A percentile compares a stretch with the other conserved stretches of the same genome.
These are phyloP conservation scores for Boleophthalmus pectinirostris DNA, from an alignment of 2,113 vertebrate species.

Conservation along the genomic window DNA sequence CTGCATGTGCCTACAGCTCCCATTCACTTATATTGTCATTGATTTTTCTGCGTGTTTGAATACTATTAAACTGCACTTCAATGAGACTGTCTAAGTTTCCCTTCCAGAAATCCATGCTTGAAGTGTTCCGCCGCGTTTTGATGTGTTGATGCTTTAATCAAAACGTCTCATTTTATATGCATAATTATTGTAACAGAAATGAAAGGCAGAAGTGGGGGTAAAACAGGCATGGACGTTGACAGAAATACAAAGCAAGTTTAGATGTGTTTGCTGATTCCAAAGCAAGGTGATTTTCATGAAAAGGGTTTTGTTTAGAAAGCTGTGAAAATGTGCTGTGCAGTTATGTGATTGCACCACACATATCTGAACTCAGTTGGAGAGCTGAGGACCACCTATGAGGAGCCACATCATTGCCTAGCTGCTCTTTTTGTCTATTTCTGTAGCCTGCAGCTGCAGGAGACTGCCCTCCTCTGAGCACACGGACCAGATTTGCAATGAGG, in stretches of 20 bases:
- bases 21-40: conserved; percentile 25
- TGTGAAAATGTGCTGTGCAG: conserved; percentile 55
- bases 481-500: conserved; percentile 48
- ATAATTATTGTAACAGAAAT: conserved; percentile 61
- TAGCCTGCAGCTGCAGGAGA: conserved; percentile 20
- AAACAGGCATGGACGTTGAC: conserved; percentile 45
- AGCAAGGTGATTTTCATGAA: conserved; percentile 14
- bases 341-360: conserved; percentile 45
- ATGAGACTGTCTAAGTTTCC: conserved; percentile 37
- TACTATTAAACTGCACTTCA: conserved; percentile 62
- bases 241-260: conserved; percentile 49
- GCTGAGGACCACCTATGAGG: conserved; percentile 42
- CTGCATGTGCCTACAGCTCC: conserved; percentile 21
- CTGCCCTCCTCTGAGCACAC: conserved; percentile 38
- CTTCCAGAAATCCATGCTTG: conserved; percentile 38
- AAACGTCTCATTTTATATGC: conserved; percentile 53
- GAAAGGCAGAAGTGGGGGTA: conserved; percentile 14
- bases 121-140: conserved; percentile 38
- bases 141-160: conserved; percentile 57
- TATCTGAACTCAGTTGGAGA: conserved; percentile 41
- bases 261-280: conserved; percentile 30
- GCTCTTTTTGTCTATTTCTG: conserved; percentile 23
- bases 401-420: conserved; percentile 18
- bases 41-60: conserved; percentile 48
- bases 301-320: conserved; percentile 49